phyloP scores from a whole-genome alignment of 2,888 invertebrate species.

The Scaptomyza cyrtandrae region DNA sequence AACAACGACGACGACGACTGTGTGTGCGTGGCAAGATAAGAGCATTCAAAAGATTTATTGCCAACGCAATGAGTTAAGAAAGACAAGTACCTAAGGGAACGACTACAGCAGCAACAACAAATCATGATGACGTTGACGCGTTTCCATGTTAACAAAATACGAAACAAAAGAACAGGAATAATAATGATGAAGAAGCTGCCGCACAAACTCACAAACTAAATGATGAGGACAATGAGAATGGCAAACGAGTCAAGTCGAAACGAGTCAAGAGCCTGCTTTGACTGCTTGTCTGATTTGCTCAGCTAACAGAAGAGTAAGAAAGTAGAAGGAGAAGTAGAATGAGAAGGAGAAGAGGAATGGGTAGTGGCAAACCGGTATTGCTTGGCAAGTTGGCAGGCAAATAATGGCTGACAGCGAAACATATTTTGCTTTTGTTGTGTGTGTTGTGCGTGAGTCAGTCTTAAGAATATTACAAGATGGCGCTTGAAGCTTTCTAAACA shows the following conservation, averaged over 20 bases:
- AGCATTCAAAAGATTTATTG: slow-evolving; percentile 82
- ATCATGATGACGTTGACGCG: slow-evolving; percentile 66
- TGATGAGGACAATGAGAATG: slow-evolving; percentile 76
- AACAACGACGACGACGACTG: no score
- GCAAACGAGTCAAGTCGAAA: slow-evolving; percentile 65
- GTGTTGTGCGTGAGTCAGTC: slow-evolving; percentile 49
- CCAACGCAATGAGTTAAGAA: slow-evolving; percentile 84
- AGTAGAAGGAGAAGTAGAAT: slow-evolving; percentile 2
- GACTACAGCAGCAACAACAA: slow-evolving; percentile 43
- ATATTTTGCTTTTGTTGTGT: slow-evolving; percentile 24
- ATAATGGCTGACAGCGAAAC: slow-evolving; percentile 66
- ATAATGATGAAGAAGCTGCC: slow-evolving; percentile 79
- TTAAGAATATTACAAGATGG: slow-evolving; percentile 75
- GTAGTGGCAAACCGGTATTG: slow-evolving; percentile 16
- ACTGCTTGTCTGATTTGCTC: slow-evolving; percentile 50
- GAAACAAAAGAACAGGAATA: slow-evolving; percentile 34
- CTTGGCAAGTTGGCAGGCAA: slow-evolving; percentile 50
- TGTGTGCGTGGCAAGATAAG: slow-evolving; percentile 73
- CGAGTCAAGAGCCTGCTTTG: slow-evolving; percentile 27
- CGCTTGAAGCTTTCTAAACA: slow-evolving; percentile 52
- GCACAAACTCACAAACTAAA: slow-evolving; percentile 80
- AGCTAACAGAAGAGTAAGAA: slow-evolving; percentile 1
- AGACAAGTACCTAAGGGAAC: slow-evolving; percentile 80
- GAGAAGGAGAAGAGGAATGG: slow-evolving; percentile 14
- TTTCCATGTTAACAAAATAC: slow-evolving; percentile 56